Base-by-base conservation (phyloP, 2,113 vertebrate species). In the Salvelinus alpinus region DNA sequence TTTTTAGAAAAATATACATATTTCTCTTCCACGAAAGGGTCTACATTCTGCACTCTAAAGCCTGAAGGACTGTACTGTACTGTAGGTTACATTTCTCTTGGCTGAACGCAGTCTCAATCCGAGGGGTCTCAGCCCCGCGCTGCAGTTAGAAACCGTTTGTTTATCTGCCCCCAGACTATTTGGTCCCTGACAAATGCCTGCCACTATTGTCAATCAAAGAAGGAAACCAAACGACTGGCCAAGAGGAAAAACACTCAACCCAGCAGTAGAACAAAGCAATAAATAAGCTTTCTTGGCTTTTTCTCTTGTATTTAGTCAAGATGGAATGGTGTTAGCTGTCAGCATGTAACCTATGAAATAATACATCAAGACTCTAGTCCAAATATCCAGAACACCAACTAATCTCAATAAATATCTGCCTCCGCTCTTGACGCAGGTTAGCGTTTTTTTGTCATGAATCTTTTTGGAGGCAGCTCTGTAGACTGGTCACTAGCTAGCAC, bases 241-340 rank as follows among this genome's bases (percentile, higher is more conserved):
- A 44, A 64, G 62, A 64, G 20, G 25, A 18, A 31, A 1, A 65
- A 65, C 6, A 16, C 64, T 31, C 9, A 22, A 16, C 25, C 29
- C 64, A 29, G 64, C 25, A 27, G 8, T 12, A 14, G 24, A 27
- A 25, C 22, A 66, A 66, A 66, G 14, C 64, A 14, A 66, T 27
- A 66, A 66, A 66, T 16, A 66, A 27, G 3, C 3, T 14, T 0
- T 5, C 59, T 62, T 62, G 59, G 18, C 59, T 11, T 62, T 62
- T 24, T 24, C n/a, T 24, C 54, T 62, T 3, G 76, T 85, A 76
- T 83, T 83, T 81, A 68, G 73, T 70, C 31, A 66, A 79, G 79
- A 85, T 29, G n/a, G 70, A 82, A 29, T n/a, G 72, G 80, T 82
- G 83, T 82, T 76, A 80, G 71, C 74, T 81, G 80, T 80, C 72